These are phyloP conservation scores for Bimastos eiseni DNA, from an alignment of 2,888 invertebrate species.

Conservation along the genomic window DNA sequence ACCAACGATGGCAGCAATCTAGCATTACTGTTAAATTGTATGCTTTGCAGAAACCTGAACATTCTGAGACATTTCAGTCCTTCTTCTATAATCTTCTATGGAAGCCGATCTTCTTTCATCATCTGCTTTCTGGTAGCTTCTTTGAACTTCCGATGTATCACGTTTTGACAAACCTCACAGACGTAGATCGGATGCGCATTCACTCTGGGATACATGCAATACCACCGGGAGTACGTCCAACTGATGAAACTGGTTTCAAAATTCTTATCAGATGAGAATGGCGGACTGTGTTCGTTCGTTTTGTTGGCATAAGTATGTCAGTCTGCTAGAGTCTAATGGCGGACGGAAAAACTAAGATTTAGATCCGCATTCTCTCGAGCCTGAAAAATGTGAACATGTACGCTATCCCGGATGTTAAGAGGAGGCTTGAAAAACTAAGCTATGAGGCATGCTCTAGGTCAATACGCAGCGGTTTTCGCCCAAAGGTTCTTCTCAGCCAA, in stretches of 20 bases:
- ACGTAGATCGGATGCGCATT: neutral
- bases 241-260: neutral
- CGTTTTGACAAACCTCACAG: neutral
- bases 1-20: neutral
- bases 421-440: no score
- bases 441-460: no score
- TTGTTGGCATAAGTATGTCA: neutral
- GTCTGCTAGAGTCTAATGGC: neutral
- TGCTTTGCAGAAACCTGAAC: neutral
- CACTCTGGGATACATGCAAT: neutral
- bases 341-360: neutral
- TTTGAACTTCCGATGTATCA: constrained; percentile 16
- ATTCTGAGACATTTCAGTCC: neutral
- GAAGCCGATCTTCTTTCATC: neutral
- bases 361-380: neutral
- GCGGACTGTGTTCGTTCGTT: no score
- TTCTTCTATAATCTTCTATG: neutral
- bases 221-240: neutral
- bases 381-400: neutral
- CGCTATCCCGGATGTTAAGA: neutral
- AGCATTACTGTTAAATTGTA: neutral
- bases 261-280: neutral
- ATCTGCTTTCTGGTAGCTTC: neutral
- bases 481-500: no score
- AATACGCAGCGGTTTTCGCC: no score